These are phyloP conservation scores for Hydrozoanthus tunicans DNA, from an alignment of 64 coral and sea anemone species.

Conservation along the genomic window DNA sequence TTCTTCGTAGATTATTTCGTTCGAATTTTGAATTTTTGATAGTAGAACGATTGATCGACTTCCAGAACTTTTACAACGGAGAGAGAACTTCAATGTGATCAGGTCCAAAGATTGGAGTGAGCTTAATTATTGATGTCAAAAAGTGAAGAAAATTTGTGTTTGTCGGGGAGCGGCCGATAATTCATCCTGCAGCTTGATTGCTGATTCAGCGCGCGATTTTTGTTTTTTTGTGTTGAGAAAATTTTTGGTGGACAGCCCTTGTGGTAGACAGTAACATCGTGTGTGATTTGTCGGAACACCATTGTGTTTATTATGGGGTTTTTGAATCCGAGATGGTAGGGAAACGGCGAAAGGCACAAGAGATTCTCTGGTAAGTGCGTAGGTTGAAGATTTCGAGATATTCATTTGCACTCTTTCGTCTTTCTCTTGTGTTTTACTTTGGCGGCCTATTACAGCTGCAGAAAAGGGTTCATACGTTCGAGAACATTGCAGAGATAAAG, in stretches of 20 bases:
- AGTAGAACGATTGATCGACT: conserved; percentile 77
- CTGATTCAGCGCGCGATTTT: conserved; percentile 99
- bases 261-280: conserved; percentile 70
- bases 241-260: conserved; percentile 78
- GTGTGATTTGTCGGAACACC: conserved; percentile 70
- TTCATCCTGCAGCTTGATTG: conserved; percentile 96
- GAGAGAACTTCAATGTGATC: conserved; percentile 53
- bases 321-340: conserved; percentile 53
- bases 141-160: conserved; percentile 88
- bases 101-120: conserved; percentile 64
- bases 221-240: conserved; percentile 97
- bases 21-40: conserved; percentile 99
- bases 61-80: conserved; percentile 49
- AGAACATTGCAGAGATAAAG: conserved; percentile 73
- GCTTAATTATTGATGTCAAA: conserved; percentile 96
- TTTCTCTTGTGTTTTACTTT: conserved; percentile 72
- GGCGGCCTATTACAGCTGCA: conserved; percentile 61
- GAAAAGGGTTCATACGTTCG: conserved; percentile 46
- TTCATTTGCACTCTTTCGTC: conserved; percentile 69
- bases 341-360: conserved; percentile 68
- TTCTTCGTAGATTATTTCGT: conserved; percentile 96
- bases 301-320: conserved; percentile 79
- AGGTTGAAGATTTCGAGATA: conserved; percentile 83
- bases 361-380: conserved; percentile 88
- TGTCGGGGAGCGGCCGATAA: conserved; percentile 97